Percentiles rank a stretch among this genome's conserved stretches.
These are phyloP conservation scores for Psilopsiagon aymara DNA, from an alignment of 2,113 vertebrate species.

Conservation along the genomic window DNA sequence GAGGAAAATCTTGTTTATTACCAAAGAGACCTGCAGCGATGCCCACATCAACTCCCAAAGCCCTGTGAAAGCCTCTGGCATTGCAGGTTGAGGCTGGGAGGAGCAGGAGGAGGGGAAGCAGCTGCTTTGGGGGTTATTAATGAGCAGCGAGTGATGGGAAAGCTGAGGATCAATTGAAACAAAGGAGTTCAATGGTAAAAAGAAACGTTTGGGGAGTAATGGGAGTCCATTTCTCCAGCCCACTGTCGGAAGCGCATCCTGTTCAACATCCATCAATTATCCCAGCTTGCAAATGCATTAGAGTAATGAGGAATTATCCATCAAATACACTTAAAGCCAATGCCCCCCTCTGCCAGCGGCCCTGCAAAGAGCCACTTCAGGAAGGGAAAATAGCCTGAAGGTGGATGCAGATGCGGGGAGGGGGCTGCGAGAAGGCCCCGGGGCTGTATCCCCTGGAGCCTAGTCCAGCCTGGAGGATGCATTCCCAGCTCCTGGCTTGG, in stretches of 20 bases:
- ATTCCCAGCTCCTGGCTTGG: not conserved
- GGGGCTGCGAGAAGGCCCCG: fast-evolving
- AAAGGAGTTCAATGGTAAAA: slow-evolving; percentile 68
- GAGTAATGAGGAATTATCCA: slow-evolving; percentile 74
- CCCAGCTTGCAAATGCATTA: slow-evolving; percentile 74
- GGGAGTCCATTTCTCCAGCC: slow-evolving; percentile 72
- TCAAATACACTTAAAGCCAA: slow-evolving; percentile 66
- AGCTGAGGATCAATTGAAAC: slow-evolving; percentile 71
- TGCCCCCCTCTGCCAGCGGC: slow-evolving; percentile 28
- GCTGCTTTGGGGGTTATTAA: slow-evolving; percentile 74
- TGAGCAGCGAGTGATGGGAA: slow-evolving; percentile 68
- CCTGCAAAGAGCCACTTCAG: slow-evolving; percentile 48
- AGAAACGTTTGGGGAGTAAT: slow-evolving; percentile 60
- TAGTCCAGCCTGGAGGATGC: not conserved
- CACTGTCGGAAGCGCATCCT: slow-evolving; percentile 71
- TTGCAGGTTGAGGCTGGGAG: not conserved
- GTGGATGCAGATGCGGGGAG: not conserved
- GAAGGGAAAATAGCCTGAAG: slow-evolving; percentile 37
- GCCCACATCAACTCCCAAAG: not conserved
- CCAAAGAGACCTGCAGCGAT: not conserved
- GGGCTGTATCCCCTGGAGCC: not conserved
- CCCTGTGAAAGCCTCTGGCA: not conserved
- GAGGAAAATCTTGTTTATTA: not conserved
- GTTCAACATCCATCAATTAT: slow-evolving; percentile 75
- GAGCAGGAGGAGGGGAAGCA: slow-evolving; percentile 42